Percentiles rank a stretch among this genome's conserved stretches.
phyloP scores from a whole-genome alignment of 2,113 vertebrate species.

The Trogon melanurus region DNA sequence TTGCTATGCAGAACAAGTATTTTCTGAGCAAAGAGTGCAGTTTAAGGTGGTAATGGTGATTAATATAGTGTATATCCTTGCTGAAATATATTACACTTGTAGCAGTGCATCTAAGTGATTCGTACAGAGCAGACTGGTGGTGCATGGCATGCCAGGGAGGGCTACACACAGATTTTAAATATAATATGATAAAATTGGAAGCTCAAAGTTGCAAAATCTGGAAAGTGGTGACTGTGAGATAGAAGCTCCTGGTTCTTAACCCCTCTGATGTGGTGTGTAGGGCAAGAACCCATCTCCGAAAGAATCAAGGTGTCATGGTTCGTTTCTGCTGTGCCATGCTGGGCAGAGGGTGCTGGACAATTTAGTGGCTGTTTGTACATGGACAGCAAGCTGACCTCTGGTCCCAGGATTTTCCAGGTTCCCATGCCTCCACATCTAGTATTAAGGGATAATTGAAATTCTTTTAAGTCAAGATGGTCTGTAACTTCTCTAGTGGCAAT shows the following conservation, averaged over 20 bases:
- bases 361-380: not conserved
- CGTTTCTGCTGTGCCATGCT: not conserved
- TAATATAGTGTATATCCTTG: not conserved
- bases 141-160: not conserved
- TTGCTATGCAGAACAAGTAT: not conserved
- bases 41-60: not conserved
- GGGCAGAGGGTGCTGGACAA: not conserved
- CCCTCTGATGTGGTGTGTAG: not conserved
- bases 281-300: not conserved
- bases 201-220: not conserved
- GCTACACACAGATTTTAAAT: not conserved
- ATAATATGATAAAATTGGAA: not conserved
- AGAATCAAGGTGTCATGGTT: accelerated
- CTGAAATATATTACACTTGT: not conserved
- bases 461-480: not conserved
- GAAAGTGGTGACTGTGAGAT: not conserved
- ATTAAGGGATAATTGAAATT: not conserved
- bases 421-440: not conserved
- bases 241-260: not conserved
- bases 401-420: not conserved
- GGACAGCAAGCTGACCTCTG: not conserved
- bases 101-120: not conserved
- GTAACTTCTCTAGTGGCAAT: not conserved
- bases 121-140: not conserved
- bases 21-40: not conserved